A percentile compares a stretch with the other conserved stretches of the same genome.
These are phyloP conservation scores for Linnaemya tessellans DNA, from an alignment of 2,888 invertebrate genomes.

Conservation along the genomic window DNA sequence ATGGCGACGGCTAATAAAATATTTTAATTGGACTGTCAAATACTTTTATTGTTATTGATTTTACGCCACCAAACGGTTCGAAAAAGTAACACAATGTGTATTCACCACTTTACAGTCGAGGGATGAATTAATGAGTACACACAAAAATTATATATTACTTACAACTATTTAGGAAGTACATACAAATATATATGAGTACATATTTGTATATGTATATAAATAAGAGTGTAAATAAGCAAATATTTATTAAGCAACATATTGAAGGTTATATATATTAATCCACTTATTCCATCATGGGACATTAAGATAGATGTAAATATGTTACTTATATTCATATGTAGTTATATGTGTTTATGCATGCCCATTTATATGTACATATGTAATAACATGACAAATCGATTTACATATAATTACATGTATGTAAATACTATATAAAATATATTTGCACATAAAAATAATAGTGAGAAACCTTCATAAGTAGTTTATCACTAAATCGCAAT, in stretches of 20 bases:
- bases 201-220: no score
- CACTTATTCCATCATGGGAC: no score
- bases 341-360: neutral
- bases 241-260: no score
- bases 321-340: neutral
- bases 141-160: no score
- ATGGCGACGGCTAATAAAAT: slow-evolving; percentile 62
- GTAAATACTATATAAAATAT: neutral
- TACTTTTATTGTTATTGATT: slow-evolving; percentile 47
- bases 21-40: slow-evolving; percentile 28
- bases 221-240: no score
- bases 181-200: no score
- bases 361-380: neutral
- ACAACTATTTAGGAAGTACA: no score
- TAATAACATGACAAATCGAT: slow-evolving; percentile 34
- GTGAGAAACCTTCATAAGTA: slow-evolving; percentile 44
- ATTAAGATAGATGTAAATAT: neutral
- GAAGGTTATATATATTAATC: no score
- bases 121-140: neutral
- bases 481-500: slow-evolving; percentile 28
- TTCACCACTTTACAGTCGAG: neutral
- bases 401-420: no score
- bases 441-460: neutral
- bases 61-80: neutral
- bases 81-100: neutral